Percentiles rank a stretch among this genome's conserved stretches.
phyloP scores from a whole-genome alignment of 2,113 vertebrate genomes.

The Microcebus lehilahytsara region DNA sequence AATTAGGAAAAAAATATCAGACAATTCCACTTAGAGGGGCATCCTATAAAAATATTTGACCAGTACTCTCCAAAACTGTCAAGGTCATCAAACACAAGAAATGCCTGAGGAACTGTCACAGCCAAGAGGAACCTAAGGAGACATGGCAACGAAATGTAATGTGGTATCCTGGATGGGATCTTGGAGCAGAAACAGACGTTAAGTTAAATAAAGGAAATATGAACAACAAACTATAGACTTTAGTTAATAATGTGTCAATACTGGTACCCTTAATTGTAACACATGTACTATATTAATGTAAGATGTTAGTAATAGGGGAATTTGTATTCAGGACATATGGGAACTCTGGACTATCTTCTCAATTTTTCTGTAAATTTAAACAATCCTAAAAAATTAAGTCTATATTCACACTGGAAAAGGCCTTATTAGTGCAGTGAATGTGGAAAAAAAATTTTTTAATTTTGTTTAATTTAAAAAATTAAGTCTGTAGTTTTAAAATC shows the following conservation, averaged over 20 bases:
- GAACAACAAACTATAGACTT: neutral
- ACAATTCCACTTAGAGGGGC: neutral
- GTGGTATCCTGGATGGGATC: neutral
- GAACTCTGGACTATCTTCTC: neutral
- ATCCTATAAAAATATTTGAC: neutral
- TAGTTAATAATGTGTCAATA: neutral
- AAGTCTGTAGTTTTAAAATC: too few relatives aligned
- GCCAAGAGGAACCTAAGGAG: neutral
- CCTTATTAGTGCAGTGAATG: conserved; percentile 39
- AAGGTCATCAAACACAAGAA: neutral
- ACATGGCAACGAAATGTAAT: neutral
- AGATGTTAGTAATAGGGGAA: neutral
- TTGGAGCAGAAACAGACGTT: neutral
- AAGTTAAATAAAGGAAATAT: neutral
- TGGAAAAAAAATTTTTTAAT: too few relatives aligned
- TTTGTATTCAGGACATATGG: neutral
- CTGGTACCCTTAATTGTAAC: neutral
- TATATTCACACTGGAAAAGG: conserved; percentile 23
- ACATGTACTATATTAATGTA: neutral
- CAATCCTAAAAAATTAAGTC: neutral
- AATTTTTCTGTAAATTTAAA: conserved; percentile 1
- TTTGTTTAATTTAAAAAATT: too few relatives aligned
- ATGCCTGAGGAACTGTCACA: neutral
- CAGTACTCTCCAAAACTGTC: neutral
- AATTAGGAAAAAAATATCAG: neutral